Base-by-base conservation (phyloP, 2,797 vertebrate genomes). In the Oreochromis grahami region DNA sequence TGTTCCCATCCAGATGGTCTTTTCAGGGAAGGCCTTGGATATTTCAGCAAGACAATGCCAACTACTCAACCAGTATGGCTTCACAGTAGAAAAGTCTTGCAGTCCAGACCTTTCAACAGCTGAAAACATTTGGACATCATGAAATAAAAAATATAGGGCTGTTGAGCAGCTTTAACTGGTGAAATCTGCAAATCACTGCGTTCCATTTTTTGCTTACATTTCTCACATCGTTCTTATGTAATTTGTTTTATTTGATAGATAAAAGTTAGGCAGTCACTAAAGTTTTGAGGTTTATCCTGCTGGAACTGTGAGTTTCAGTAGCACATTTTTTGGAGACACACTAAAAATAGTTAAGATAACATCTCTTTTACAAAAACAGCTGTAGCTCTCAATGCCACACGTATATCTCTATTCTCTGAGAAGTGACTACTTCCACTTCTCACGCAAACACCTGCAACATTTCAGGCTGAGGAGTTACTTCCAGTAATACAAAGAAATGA, bases 301-400 rank as follows among this genome's bases (percentile, higher is more conserved):
- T n/a, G 17, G 3, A 17, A 32, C 43, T 50, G 43, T 74, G 68
- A 50, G 43, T 6, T 48, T 19, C 21, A 29, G 70, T 74, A 74
- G 70, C 26, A 32, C 26, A 74, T 74, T 50, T 50, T 50, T 32
- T 50, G 45, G 13, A 85, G 45, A 55, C 12, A 19, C 26, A 86
- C 79, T 85, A 87, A 87, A 85, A 84, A 86, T 77, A 84, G 87
- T 85, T 82, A 45, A 14, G 77, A 85, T 76, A 78, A 84, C 51
- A 70, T 63, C 53, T 82, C 21, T 81, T 84, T 91, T 81, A 48
- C 77, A 87, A 84, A 84, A 93, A 94, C 94, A 95, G 92, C 63
- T 91, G 82, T 83, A 78, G 51, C 51, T 68, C 58, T 29, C n/a
- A 78, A 72, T 21, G 53, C 74, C 78, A 78, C 36, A 38, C 17